A percentile compares a stretch with the other conserved stretches of the same genome.
Evolutionary conservation across 2,888 invertebrate species (phyloP).

Genomic region (Catocala sponsa): DNA sequence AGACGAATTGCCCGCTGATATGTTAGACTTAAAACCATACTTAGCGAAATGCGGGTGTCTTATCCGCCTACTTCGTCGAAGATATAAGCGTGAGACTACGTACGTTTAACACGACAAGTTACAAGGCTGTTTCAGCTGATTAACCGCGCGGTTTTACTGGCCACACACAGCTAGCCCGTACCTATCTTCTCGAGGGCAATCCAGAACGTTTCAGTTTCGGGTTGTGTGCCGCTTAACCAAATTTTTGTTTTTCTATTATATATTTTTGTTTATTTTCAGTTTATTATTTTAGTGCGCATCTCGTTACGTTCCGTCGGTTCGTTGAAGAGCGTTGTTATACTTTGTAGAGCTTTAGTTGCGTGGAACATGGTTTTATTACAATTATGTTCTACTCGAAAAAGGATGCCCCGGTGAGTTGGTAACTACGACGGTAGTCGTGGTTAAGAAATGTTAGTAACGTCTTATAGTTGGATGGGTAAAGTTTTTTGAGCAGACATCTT

Average conservation of each 20-base stretch:
- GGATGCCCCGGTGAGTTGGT: neutral
- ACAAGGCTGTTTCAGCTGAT: neutral
- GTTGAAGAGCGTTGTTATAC: slow-evolving; percentile 61
- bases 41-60: too few relatives aligned
- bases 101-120: too few relatives aligned
- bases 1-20: too few relatives aligned
- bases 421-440: too few relatives aligned
- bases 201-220: slow-evolving; percentile 80
- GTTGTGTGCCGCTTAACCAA: slow-evolving; percentile 80
- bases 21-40: too few relatives aligned
- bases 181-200: slow-evolving; percentile 82
- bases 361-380: slow-evolving; percentile 45
- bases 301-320: slow-evolving; percentile 64
- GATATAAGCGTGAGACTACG: too few relatives aligned
- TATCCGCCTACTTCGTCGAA: too few relatives aligned
- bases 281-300: slow-evolving; percentile 77
- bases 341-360: slow-evolving; percentile 56
- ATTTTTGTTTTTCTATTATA: slow-evolving; percentile 66
- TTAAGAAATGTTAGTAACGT: neutral
- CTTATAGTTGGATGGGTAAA: too few relatives aligned
- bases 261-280: slow-evolving; percentile 61
- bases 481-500: too few relatives aligned
- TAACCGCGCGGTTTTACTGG: slow-evolving; percentile 57
- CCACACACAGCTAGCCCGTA: slow-evolving; percentile 57
- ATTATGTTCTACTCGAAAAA: slow-evolving; percentile 1